Evolutionary conservation across 1,140 invertebrate species (phyloP).

Genomic region (Bombus confusus): DNA sequence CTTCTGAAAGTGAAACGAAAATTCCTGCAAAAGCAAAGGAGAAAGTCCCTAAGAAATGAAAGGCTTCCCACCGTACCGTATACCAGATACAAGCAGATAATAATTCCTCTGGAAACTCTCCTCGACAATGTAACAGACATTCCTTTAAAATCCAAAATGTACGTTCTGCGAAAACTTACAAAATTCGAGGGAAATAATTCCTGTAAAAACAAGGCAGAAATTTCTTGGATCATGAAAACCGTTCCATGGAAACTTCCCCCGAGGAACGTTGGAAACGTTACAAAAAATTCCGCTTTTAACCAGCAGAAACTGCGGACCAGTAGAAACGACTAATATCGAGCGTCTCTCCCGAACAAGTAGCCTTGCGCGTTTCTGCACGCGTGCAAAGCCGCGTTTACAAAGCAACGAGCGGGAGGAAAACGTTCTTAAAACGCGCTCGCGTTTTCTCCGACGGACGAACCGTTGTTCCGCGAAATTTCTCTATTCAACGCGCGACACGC

Average conservation of each 20-base stretch:
- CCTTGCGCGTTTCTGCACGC: not conserved
- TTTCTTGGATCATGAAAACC: too few relatives aligned
- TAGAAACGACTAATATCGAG: too few relatives aligned
- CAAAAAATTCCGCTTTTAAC: too few relatives aligned
- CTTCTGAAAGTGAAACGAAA: not conserved
- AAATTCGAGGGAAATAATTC: not conserved
- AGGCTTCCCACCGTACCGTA: too few relatives aligned
- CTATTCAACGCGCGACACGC: not conserved
- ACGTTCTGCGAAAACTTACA: too few relatives aligned
- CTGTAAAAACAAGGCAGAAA: not conserved
- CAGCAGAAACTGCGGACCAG: too few relatives aligned
- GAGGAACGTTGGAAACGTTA: too few relatives aligned
- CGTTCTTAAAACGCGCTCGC: not conserved
- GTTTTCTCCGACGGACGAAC: not conserved
- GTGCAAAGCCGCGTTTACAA: not conserved
- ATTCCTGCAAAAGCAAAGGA: not conserved
- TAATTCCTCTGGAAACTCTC: too few relatives aligned
- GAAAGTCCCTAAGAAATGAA: too few relatives aligned
- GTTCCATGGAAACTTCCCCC: not conserved
- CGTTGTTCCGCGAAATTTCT: not conserved
- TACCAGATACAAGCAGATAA: too few relatives aligned
- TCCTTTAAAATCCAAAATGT: not conserved
- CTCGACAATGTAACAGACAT: not conserved
- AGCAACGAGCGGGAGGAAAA: not conserved
- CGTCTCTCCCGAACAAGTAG: not conserved